Evolutionary conservation across 2,888 invertebrate species (phyloP).

Genomic region (Eudemis profundana): DNA sequence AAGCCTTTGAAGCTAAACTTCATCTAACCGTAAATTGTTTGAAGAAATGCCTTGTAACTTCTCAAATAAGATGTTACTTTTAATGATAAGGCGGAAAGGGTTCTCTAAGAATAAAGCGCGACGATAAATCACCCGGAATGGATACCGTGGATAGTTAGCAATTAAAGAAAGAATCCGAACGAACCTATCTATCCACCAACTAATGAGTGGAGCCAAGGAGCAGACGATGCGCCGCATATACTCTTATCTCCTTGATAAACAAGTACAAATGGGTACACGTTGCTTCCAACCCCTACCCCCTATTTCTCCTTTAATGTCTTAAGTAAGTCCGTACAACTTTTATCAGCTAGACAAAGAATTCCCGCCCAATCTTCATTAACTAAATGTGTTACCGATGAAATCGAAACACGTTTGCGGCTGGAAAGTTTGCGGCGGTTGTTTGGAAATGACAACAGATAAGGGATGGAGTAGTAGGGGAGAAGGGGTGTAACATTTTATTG

Average conservation of each 20-base stretch:
- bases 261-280: conserved; percentile 80
- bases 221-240: conserved; percentile 64
- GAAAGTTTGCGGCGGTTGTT: conserved; percentile 45
- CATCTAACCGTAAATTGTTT: neutral
- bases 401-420: conserved; percentile 48
- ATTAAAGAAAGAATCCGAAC: conserved; percentile 73
- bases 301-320: conserved; percentile 75
- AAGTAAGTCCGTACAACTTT: conserved; percentile 70
- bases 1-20: neutral
- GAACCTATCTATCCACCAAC: conserved; percentile 71
- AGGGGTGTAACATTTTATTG: conserved; percentile 51
- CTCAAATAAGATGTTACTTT: conserved; percentile 38
- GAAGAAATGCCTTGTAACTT: conserved; percentile 12
- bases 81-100: conserved; percentile 47
- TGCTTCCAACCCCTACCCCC: conserved; percentile 70
- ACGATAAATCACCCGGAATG: conserved; percentile 64
- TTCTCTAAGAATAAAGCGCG: conserved; percentile 57
- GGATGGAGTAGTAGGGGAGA: conserved; percentile 44
- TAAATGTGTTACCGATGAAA: conserved; percentile 63
- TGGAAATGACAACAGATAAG: conserved; percentile 46
- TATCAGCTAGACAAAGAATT: conserved; percentile 70
- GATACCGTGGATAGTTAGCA: conserved; percentile 66
- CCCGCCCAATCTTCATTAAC: conserved; percentile 64
- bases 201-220: conserved; percentile 75
- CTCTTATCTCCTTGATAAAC: conserved; percentile 80